These are phyloP conservation scores for Actinopyga echinites DNA, from an alignment of 53 echinoderm and acorn worm species.

Conservation along the genomic window DNA sequence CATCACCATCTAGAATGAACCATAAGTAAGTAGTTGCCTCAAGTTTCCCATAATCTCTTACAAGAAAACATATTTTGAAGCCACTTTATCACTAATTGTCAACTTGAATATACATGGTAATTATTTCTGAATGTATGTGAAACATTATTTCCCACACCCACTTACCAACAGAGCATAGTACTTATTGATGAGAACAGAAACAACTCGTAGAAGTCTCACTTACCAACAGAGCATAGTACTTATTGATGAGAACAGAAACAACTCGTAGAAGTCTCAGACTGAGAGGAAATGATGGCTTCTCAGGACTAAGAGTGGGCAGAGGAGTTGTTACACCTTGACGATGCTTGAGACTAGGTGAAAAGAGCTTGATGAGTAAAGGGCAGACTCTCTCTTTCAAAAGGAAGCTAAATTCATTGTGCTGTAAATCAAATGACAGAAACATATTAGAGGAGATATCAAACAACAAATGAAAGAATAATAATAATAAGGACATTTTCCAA, in stretches of 20 bases:
- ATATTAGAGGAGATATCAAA: no score
- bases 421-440: not conserved
- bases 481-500: no score
- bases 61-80: no score
- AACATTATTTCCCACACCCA: constrained; percentile 16
- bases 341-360: constrained; percentile 93
- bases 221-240: constrained; percentile 95
- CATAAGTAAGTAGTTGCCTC: no score
- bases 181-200: constrained; percentile 91
- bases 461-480: no score
- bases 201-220: constrained; percentile 89
- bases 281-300: constrained; percentile 91
- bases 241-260: constrained; percentile 90
- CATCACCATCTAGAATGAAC: no score
- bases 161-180: constrained; percentile 95
- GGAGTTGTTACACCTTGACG: constrained; percentile 69
- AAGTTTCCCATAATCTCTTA: no score
- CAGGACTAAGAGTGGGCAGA: constrained; percentile 65
- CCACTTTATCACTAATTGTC: no score
- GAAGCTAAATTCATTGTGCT: constrained; percentile 97
- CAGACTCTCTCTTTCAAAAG: constrained; percentile 94
- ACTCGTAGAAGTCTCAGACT: constrained; percentile 90
- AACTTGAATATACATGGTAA: no score
- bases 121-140: not conserved
- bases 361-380: constrained; percentile 94